Evolutionary conservation across 2,113 vertebrate genomes (phyloP).

Genomic region (Syngnathoides biaculeatus): DNA sequence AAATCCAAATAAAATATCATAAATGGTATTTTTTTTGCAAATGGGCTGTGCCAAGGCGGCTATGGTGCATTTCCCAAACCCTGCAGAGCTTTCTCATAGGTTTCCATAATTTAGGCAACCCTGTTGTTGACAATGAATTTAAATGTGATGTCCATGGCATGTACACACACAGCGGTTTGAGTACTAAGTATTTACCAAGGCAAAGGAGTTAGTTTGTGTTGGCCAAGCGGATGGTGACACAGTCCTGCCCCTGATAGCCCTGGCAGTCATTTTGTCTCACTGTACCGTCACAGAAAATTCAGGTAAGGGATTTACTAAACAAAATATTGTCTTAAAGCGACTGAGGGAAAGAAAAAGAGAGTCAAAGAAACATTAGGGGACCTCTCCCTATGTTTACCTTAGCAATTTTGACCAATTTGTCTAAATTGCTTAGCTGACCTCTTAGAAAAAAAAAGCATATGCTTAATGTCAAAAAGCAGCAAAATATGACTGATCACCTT

Average conservation of each 20-base stretch:
- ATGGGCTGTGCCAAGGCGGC: neutral
- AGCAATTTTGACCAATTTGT: constrained; percentile 87
- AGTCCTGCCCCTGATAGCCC: constrained; percentile 40
- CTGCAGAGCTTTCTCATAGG: neutral
- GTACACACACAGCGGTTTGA: constrained; percentile 8
- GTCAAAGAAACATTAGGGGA: constrained; percentile 66
- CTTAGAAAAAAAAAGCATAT: constrained; percentile 76
- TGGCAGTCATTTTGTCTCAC: constrained; percentile 47
- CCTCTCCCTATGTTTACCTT: constrained; percentile 78
- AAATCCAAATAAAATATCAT: no score
- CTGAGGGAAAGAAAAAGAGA: constrained; percentile 47
- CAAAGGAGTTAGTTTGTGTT: constrained; percentile 35
- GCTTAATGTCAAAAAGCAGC: constrained; percentile 81
- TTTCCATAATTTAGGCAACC: neutral
- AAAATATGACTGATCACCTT: constrained; percentile 89
- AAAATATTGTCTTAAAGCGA: constrained; percentile 52
- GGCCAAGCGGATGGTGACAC: constrained; percentile 18
- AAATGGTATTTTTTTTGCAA: neutral
- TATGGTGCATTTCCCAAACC: neutral
- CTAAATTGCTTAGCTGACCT: constrained; percentile 82
- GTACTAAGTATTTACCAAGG: constrained; percentile 32
- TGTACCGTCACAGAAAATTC: constrained; percentile 58
- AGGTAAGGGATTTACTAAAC: constrained; percentile 66
- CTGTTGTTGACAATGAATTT: neutral
- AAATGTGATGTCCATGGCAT: neutral